Evolutionary conservation across 2,797 vertebrate genomes (phyloP).

Genomic region (Emydoidea blandingii): DNA sequence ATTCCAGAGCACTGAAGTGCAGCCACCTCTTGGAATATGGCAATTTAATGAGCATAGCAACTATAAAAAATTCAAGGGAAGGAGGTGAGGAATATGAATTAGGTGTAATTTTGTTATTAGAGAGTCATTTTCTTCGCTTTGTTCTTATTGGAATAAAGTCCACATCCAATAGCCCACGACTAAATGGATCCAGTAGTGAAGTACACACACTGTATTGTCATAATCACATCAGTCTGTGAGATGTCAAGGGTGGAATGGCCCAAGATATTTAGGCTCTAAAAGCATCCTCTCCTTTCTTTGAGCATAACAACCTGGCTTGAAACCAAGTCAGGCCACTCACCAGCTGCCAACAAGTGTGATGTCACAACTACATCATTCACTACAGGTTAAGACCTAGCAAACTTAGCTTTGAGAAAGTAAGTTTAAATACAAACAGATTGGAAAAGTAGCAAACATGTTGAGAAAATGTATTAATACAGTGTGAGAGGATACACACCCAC

Average conservation of each 20-base stretch:
- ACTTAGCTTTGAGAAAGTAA: neutral
- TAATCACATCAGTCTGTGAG: neutral
- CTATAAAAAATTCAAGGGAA: neutral
- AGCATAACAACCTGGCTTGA: neutral
- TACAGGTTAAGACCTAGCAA: neutral
- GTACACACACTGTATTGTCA: neutral
- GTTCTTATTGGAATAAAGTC: neutral
- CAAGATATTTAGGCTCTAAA: neutral
- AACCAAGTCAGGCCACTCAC: neutral
- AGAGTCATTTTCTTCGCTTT: constrained; percentile 40
- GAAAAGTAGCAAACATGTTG: constrained; percentile 48
- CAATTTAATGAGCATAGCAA: neutral
- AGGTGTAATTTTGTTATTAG: neutral
- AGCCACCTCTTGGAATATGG: neutral
- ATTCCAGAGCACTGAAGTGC: neutral
- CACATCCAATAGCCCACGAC: fast-evolving
- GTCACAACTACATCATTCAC: fast-evolving
- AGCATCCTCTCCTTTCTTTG: neutral
- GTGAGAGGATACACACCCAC: neutral
- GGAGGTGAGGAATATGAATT: neutral
- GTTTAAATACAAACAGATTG: constrained; percentile 35
- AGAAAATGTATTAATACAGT: constrained; percentile 42
- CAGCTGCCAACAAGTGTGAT: neutral
- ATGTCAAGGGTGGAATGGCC: neutral
- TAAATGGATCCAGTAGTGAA: neutral